A percentile compares a stretch with the other conserved stretches of the same genome.
These are phyloP conservation scores for Acanthurus tractus DNA, from an alignment of 2,797 vertebrate species.

Conservation along the genomic window DNA sequence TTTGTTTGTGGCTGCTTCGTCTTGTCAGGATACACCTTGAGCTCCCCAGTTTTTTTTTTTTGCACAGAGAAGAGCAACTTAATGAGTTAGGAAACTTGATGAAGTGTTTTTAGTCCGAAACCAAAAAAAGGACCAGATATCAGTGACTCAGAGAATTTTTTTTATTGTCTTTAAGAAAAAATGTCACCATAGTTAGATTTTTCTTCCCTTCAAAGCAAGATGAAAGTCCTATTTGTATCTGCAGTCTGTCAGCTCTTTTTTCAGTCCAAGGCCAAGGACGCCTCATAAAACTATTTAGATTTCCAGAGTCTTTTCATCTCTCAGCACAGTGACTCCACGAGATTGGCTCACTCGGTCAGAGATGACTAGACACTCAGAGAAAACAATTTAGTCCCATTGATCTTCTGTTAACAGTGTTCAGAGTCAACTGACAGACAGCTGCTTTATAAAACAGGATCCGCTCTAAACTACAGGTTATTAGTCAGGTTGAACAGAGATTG, in stretches of 20 bases:
- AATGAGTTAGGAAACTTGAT: neutral
- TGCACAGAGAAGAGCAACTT: neutral
- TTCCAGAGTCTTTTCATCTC: conserved; percentile 11
- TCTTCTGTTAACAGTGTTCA: neutral
- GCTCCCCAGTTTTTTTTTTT: neutral
- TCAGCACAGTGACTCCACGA: neutral
- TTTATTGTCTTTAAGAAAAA: no score
- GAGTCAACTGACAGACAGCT: neutral
- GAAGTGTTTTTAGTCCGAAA: neutral
- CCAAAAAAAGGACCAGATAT: neutral
- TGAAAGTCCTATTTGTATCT: neutral
- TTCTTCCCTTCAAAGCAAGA: neutral
- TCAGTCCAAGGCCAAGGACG: conserved; percentile 1
- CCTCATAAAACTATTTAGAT: neutral
- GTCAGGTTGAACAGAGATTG: conserved; percentile 2
- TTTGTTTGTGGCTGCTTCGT: neutral
- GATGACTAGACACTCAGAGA: neutral
- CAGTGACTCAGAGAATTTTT: neutral
- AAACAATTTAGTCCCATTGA: neutral
- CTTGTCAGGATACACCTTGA: neutral
- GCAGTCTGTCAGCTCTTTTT: neutral
- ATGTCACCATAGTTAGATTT: conserved; percentile 1
- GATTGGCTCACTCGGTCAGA: neutral
- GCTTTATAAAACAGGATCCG: conserved; percentile 5
- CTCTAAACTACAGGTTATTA: conserved; percentile 3